phyloP scores from a whole-genome alignment of 1,140 invertebrate genomes.

The Trichogramma pretiosum region DNA sequence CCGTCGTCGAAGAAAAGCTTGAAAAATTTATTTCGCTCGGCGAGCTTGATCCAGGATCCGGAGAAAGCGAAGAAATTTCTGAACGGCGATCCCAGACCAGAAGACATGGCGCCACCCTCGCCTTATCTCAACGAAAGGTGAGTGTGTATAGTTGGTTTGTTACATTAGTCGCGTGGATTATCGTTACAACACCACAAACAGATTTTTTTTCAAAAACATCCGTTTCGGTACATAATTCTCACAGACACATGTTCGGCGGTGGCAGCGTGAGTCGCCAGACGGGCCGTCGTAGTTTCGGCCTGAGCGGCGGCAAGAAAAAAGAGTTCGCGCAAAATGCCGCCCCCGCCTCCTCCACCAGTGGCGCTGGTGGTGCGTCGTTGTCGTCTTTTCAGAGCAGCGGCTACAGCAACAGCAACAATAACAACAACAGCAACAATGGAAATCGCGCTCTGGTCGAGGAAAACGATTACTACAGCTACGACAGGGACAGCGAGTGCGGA shows the following conservation, averaged over 20 bases:
- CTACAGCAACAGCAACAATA: slow-evolving; percentile 23
- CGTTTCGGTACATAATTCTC: too few species aligned
- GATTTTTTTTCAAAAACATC: too few species aligned
- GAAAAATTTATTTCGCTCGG: slow-evolving; percentile 42
- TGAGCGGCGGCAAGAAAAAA: neutral
- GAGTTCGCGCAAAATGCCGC: neutral
- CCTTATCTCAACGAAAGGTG: slow-evolving; percentile 37
- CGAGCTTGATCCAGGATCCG: slow-evolving; percentile 46
- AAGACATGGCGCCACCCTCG: slow-evolving; percentile 49
- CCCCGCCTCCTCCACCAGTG: neutral
- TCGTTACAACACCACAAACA: too few species aligned
- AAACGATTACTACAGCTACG: slow-evolving; percentile 26
- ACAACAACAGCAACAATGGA: slow-evolving; percentile 27
- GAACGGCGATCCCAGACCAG: slow-evolving; percentile 49
- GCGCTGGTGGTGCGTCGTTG: neutral
- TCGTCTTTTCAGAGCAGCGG: neutral
- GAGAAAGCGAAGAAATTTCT: slow-evolving; percentile 47
- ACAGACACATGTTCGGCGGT: too few species aligned
- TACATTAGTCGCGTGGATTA: neutral
- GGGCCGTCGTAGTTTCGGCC: too few species aligned
- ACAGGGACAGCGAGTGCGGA: slow-evolving; percentile 32
- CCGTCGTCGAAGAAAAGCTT: slow-evolving; percentile 31
- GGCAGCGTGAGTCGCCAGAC: too few species aligned
- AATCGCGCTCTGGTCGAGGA: slow-evolving; percentile 29
- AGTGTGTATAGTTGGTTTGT: neutral